phyloP scores from a whole-genome alignment of 2,888 invertebrate species.

The Erpobdella octoculata region DNA sequence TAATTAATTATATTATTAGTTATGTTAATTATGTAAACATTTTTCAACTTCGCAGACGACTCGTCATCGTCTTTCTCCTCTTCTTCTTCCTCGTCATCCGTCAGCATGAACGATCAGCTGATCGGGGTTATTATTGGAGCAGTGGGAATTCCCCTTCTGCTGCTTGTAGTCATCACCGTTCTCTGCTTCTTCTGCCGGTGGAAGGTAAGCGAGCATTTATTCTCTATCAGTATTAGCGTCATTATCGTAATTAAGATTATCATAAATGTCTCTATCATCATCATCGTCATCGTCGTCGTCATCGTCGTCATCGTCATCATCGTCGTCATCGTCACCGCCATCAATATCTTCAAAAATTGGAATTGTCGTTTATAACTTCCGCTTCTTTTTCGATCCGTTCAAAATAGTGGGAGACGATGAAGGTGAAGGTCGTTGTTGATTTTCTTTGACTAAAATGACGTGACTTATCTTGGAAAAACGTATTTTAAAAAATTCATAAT shows the following conservation, averaged over 20 bases:
- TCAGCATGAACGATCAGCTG: conserved; percentile 30
- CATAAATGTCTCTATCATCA: neutral
- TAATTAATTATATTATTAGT: too few species aligned
- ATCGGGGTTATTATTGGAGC: conserved; percentile 56
- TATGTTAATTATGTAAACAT: neutral
- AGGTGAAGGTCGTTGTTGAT: too few species aligned
- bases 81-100: neutral
- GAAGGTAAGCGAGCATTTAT: conserved; percentile 26
- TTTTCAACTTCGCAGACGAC: too few species aligned
- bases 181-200: conserved; percentile 51
- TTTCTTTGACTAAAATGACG: too few species aligned
- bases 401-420: too few species aligned
- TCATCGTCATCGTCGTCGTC: neutral
- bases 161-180: conserved; percentile 66
- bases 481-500: too few species aligned
- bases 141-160: conserved; percentile 61
- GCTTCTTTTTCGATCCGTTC: too few species aligned
- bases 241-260: neutral
- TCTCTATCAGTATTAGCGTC: neutral
- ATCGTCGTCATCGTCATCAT: neutral
- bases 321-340: neutral
- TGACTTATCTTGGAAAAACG: too few species aligned
- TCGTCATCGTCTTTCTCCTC: neutral
- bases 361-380: neutral
- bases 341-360: neutral